Base-by-base conservation (phyloP, 2,113 vertebrate genomes). In the Halcyon senegalensis region DNA sequence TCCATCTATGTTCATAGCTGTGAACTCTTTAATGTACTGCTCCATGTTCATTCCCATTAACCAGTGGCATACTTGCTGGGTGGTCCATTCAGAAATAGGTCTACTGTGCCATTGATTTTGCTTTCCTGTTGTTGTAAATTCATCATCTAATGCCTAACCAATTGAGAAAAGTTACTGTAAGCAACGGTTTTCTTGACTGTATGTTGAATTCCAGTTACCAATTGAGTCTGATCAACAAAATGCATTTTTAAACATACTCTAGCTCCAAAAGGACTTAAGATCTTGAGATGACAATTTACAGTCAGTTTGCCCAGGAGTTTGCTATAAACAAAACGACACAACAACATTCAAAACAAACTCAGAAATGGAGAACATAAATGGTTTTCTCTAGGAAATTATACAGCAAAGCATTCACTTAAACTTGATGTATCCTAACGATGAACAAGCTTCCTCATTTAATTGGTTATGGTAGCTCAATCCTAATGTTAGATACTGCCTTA, bases 21-120 rank as follows among this genome's bases (percentile, higher is more conserved):
- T 99, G 96, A 99, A 99, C 89, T 99, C 98, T 11, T 97, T 68
- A n/a, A 98, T 98, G 53, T 98, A 99, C 84, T 99, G 99, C 95
- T 99, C 99, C 98, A 99, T 98, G 85, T 99, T 99, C 98, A 99
- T 98, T 91, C 99, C 98, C 98, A 98, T 99, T 93, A 99, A 78
- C 98, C 98, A 99, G 92, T 99, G 99, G 93, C 98, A 99, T 44
- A 99, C 98, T 97, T 99, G 98, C 90, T 99, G 98, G 72, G 97
- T 98, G 89, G 98, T 99, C 99, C 99, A 99, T 51, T 99, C 98
- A 73, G 98, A 98, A 82, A 99, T 98, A 28, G 98, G 98, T 69
- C 99, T 98, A 91, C 97, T 99, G 93, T 98, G 99, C 99, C 99
- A 99, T 39, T 99, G 99, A 92, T 99, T 98, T 72, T 99, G 98